Base-by-base conservation (phyloP, 1,140 invertebrate species). In the Hyles euphorbiae region DNA sequence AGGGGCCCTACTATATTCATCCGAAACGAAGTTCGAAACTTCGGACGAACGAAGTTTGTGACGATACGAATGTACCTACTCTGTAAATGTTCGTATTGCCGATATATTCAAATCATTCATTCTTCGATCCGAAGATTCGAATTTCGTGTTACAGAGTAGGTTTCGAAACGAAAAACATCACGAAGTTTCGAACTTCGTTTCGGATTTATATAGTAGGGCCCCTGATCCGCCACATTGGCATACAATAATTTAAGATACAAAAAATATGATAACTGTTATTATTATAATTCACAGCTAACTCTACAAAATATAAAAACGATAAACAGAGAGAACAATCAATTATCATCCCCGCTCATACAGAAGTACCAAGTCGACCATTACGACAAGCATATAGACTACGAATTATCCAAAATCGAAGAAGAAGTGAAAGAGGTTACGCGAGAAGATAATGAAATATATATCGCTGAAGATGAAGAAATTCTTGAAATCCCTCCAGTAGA, bases 271-370 rank as follows among this genome's bases (percentile, higher is more conserved):
- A 51, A 5, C 8, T 40, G 36, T 40, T 5, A 40, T 40, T 5
- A 5, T 40, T 54, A 40, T 61, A 34, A 45, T 56, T 81, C 74
- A 8, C 80, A 87, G 83, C 44, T 87, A 48, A 78, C 77, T 34
- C 9, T 64, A 54, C 40, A 76, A 12, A 72, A 60, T 32, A 57
- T 86, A 51, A 70, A 76, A 58, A 58, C 61, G 5, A 76, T 86
- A 58, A 68, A 82, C 34, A 50, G 76, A 32, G 52, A 72, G 7
- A 56, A 67, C 2, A 76, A 75, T 45, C 36, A 58, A 2, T 47
- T 86, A 3, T 46, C 53, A 6, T 74, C 76, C 1, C 60, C 58
- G 8, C 54, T 83, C 6, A 6, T 2, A 54, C 46, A 0, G 72
- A 67, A 61, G 43, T 65, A 63, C 36, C 44, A 62, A 10, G 54